Evolutionary conservation across 2,113 vertebrate genomes (phyloP).

Genomic region (Pampusana beccarii): DNA sequence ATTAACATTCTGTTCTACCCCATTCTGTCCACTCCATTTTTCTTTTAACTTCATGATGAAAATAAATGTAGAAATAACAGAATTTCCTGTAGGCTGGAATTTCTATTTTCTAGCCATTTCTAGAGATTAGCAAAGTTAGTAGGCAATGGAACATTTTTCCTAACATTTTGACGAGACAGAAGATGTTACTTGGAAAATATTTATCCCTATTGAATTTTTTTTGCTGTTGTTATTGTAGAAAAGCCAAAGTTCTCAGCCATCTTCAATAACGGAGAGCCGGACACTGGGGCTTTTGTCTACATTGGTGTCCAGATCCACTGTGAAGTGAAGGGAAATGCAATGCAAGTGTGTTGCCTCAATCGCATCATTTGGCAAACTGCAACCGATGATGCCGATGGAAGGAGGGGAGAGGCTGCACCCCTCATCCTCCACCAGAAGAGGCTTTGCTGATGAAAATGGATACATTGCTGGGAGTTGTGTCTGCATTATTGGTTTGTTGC

Average conservation of each 20-base stretch:
- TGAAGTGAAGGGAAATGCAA: background rate
- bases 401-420: background rate
- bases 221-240: background rate
- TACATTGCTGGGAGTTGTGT: background rate
- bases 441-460: background rate
- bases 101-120: conserved; percentile 4
- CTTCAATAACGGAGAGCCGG: background rate
- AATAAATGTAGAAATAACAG: conserved; percentile 35
- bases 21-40: conserved; percentile 6
- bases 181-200: background rate
- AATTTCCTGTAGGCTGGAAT: conserved; percentile 19
- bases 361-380: background rate
- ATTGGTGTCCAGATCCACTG: background rate
- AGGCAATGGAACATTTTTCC: background rate
- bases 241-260: background rate
- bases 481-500: background rate
- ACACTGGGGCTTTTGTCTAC: background rate
- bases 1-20: conserved; percentile 44
- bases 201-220: background rate
- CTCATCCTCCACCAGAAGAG: background rate
- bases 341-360: background rate
- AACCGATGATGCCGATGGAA: background rate
- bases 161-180: background rate
- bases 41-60: conserved; percentile 31
- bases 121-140: background rate